Conservation (phyloP, 2,888 invertebrate species). For the Chrysolina haemoptera region DNA sequence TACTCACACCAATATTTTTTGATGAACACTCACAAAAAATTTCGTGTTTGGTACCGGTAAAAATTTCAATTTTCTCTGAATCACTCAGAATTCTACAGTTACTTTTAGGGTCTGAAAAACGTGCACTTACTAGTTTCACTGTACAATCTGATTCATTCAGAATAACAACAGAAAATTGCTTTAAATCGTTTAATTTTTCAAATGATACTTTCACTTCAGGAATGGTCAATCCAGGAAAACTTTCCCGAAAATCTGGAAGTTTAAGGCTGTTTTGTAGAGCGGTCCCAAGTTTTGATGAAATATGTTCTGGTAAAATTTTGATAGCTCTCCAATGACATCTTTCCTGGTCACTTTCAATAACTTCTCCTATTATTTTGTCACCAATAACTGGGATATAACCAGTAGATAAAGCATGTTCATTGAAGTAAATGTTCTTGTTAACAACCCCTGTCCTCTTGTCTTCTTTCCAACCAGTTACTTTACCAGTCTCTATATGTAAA, state of each 20-base stretch:
- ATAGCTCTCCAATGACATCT: slow-evolving; percentile 75
- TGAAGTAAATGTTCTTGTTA: slow-evolving; percentile 75
- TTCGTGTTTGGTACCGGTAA: slow-evolving; percentile 23
- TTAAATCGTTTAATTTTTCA: slow-evolving; percentile 67
- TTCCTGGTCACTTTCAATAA: slow-evolving; percentile 82
- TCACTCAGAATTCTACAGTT: slow-evolving; percentile 53
- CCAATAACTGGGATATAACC: slow-evolving; percentile 74
- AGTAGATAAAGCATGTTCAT: slow-evolving; percentile 72
- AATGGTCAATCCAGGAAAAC: slow-evolving; percentile 71
- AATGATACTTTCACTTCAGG: slow-evolving; percentile 69
- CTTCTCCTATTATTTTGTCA: slow-evolving; percentile 77
- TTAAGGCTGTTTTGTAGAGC: slow-evolving; percentile 32
- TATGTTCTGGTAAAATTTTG: slow-evolving; percentile 65
- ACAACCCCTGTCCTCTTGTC: slow-evolving; percentile 72
- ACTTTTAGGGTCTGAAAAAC: slow-evolving; percentile 71
- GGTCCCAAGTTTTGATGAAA: slow-evolving; percentile 40
- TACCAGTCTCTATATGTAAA: slow-evolving; percentile 72
- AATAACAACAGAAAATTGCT: slow-evolving; percentile 70
- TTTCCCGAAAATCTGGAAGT: slow-evolving; percentile 59
- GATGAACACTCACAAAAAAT: slow-evolving; percentile 71
- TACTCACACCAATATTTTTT: slow-evolving; percentile 75
- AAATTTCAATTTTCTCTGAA: slow-evolving; percentile 60
- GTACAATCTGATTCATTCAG: slow-evolving; percentile 68
- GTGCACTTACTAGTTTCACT: slow-evolving; percentile 71
- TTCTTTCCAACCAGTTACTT: slow-evolving; percentile 69